Base-by-base conservation (phyloP, 2,888 invertebrate genomes). In the Eretmocerus hayati region DNA sequence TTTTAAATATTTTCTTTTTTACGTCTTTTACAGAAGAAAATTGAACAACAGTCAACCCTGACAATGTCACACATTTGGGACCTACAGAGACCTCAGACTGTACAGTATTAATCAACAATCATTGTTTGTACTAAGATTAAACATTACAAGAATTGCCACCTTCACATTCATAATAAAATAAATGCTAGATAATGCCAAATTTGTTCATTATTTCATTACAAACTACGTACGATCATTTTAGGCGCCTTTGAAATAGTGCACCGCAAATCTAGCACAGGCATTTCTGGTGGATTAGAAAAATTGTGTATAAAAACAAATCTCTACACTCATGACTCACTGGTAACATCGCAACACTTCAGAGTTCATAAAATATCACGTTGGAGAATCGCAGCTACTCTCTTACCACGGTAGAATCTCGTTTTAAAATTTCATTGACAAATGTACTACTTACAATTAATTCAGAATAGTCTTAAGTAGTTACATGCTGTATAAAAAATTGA, bases 81-180 rank as follows among this genome's bases (percentile, higher is more conserved):
- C 64, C 65, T 61, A 61, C 62, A 65, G 62, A 66, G 67, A 69
- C 65, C 67, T 69, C 69, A 69, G 65, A 67, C 65, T 71, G 70
- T 71, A 71, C 71, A 71, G 71, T 71, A 71, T 71, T 71, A 71
- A 67, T 52, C 66, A 61, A 67, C 66, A 62, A 67, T 62, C 67
- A 66, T 69, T 65, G 62, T 71, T 71, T 69, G 62, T 70, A 71
- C 65, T 62, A 65, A 67, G 59, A 68, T 50, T 54, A 52, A 62
- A 65, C 66, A 69, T 66, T 65, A 61, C 67, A 66, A 68, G 65
- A 64, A 67, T 62, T 56, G 67, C 62, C 61, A 63, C 60, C 62
- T 62, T 64, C 61, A 64, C 64, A 62, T 69, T 67, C 62, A 65
- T 69, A 69, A 68, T 66, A 69, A 70, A 71, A 70, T 70, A 68